Evolutionary conservation across 2,113 vertebrate species (phyloP), one percentile per base, ranked within the genome.

Genomic region (Halcyon senegalensis): DNA sequence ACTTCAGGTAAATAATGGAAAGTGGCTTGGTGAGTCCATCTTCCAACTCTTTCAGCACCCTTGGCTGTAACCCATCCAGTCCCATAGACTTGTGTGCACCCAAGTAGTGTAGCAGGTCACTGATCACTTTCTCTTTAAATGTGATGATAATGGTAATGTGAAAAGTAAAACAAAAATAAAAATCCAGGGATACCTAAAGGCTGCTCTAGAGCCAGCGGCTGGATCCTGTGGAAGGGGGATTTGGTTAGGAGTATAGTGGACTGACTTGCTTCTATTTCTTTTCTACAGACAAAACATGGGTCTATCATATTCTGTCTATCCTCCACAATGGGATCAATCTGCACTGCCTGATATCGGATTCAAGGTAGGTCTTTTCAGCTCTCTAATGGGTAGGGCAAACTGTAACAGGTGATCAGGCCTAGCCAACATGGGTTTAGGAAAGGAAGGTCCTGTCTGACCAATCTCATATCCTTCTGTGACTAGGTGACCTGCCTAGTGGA

Each of bases 251-350:
- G 13, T 33, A 39, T 55, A 5, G 5, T 10, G 11, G 23, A 11
- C 67, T 96, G n/a, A 94, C 17, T 66, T 55, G 8, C 15, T 87
- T 7, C 11, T 89, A 64, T 70, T 63, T 74, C 35, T 87, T 3
- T 76, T 83, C 64, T 76, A 50, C 48, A 94, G 87, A 16, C 80
- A 25, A 41, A 87, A 63, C 28, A 53, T 1, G 1, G 28, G 60
- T 48, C 81, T 87, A 0, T 82, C 58, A 12, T 4, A 1, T 90
- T 68, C 30, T 66, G 11, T 12, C 9, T 96, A 59, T 82, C 97
- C 97, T 92, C 82, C 91, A 43, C 43, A 91, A 30, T 97, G 97
- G 97, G 96, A 97, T 59, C 48, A 59, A 16, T 96, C 93, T 56
- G 96, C 94, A 11, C 30, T 97, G 18, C 97, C 97, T 50, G 93